Conservation (phyloP, 2,113 vertebrate species). For the Leptobrachium ailaonicum region DNA sequence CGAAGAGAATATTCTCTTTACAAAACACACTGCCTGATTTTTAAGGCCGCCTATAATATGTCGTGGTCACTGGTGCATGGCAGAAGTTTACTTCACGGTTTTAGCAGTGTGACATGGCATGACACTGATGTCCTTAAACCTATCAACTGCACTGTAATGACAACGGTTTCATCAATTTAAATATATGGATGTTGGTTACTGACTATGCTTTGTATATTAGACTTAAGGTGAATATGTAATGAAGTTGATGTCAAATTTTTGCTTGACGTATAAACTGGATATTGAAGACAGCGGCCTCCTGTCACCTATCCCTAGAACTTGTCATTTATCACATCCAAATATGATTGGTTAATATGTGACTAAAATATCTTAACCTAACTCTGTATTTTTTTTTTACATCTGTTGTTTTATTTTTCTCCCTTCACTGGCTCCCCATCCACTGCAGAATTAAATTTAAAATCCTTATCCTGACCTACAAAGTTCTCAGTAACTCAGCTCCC, state of each 20-base stretch:
- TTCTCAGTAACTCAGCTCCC: no score
- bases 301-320: not conserved
- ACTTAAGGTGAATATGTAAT: slow-evolving; percentile 27
- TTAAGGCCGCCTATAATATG: not conserved
- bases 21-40: not conserved
- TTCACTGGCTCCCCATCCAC: no score
- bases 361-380: not conserved
- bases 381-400: no score
- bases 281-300: slow-evolving; percentile 1
- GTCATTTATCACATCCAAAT: slow-evolving; percentile 13
- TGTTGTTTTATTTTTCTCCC: no score
- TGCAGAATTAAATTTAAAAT: no score
- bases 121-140: slow-evolving; percentile 13
- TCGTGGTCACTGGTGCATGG: slow-evolving; percentile 22
- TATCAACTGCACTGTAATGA: not conserved
- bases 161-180: slow-evolving; percentile 11
- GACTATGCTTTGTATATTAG: slow-evolving; percentile 33
- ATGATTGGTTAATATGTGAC: not conserved
- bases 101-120: slow-evolving; percentile 19
- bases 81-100: slow-evolving; percentile 9
- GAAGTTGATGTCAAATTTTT: slow-evolving; percentile 10
- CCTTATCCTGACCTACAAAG: no score
- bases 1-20: not conserved
- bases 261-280: slow-evolving; percentile 26
- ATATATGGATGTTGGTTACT: slow-evolving; percentile 12